Base-by-base conservation (phyloP, 2,113 vertebrate genomes). In the Carassius auratus region DNA sequence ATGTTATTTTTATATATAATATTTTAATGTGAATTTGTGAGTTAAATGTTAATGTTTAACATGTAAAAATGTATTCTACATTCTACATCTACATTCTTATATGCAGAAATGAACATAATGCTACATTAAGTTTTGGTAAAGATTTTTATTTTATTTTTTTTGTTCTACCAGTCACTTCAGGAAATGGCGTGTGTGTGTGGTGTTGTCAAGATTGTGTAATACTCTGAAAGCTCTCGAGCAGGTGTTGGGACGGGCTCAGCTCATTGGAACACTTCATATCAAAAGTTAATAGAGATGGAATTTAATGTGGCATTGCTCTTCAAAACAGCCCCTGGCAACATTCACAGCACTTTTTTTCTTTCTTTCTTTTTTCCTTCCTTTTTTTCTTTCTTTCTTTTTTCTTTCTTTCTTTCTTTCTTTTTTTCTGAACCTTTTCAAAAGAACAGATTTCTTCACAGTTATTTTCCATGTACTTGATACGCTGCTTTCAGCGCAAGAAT, bases 161-260 rank as follows among this genome's bases (percentile, higher is more conserved):
- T 87, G 83, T 87, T 89, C 71, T 77, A 50, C 52, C 59, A 84
- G 45, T 84, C 55, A 55, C 83, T 84, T 83, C 33, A 81, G 88
- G 83, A 87, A 85, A 89, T 83, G 85, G 83, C 71, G 42, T 42
- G 42, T 42, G 4, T 87, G 88, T 88, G 19, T 87, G 88, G 89
- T 61, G 89, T 85, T 96, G 96, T 96, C 95, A 96, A 92, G 93
- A 92, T 94, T 86, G 71, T 95, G 95, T 95, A 96, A 97, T 91
- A 92, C 81, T 93, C 91, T 93, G 91, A 93, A 92, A 94, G 91
- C 92, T 92, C 92, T 71, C 81, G 91, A 94, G 92, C 95, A 96
- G 95, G 94, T 96, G 95, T 91, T 91, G 92, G 88, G 92, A 92
- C 88, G 93, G 93, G 94, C 92, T 91, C 84, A 88, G 90, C 93